phyloP scores from a whole-genome alignment of 2,797 vertebrate species.

The Poecilia wingei region DNA sequence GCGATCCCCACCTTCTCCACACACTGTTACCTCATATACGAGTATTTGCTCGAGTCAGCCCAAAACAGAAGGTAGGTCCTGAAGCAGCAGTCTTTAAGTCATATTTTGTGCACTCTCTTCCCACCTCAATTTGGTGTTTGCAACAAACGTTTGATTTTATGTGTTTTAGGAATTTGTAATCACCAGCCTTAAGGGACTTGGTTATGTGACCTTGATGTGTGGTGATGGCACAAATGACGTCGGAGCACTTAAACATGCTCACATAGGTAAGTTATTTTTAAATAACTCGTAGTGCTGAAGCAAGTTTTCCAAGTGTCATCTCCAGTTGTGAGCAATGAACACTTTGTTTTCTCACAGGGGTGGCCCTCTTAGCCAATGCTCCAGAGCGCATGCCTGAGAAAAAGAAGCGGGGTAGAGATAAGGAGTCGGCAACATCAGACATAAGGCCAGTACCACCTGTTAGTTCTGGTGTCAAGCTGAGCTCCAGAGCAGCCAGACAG shows the following conservation, averaged over 20 bases:
- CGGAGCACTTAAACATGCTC: conserved; percentile 94
- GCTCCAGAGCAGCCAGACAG: conserved; percentile 87
- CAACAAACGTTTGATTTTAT: conserved; percentile 11
- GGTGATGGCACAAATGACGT: conserved; percentile 99
- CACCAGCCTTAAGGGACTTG: conserved; percentile 92
- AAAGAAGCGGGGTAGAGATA: conserved; percentile 83
- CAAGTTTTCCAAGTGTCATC: background rate
- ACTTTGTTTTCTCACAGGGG: conserved; percentile 77
- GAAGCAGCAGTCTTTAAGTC: background rate
- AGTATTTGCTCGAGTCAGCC: conserved; percentile 94
- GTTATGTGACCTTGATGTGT: conserved; percentile 94
- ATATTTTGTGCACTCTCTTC: background rate
- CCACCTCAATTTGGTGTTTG: background rate
- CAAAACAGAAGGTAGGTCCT: conserved; percentile 92
- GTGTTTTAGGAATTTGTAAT: conserved; percentile 91
- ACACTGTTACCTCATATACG: conserved; percentile 87
- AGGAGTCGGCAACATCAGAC: conserved; percentile 72
- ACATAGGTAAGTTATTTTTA: conserved; percentile 87
- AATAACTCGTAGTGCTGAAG: background rate
- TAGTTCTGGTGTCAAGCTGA: conserved; percentile 76
- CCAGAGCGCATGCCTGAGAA: conserved; percentile 89
- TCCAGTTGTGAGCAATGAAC: conserved; percentile 5
- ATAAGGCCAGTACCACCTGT: conserved; percentile 65
- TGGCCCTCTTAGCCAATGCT: conserved; percentile 92
- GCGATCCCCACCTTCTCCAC: conserved; percentile 78